Evolutionary conservation across 2,113 vertebrate species (phyloP), one percentile per base, ranked within the genome.

Genomic region (Caloenas nicobarica): DNA sequence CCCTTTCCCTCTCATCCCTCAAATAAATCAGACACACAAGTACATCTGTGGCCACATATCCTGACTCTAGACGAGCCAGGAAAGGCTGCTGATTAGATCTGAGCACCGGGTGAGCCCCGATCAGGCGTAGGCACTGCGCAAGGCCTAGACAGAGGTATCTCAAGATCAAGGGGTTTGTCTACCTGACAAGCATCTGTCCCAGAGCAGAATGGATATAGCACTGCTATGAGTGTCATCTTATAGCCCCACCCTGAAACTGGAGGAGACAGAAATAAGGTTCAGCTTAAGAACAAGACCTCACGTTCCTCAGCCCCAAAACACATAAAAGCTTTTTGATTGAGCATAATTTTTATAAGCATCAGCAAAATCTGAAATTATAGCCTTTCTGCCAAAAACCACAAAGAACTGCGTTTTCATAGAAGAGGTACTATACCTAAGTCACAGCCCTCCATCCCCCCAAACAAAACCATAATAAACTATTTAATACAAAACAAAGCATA

Each of bases 331-430:
- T 95, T 95, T 60, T 81, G 53, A 79, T 10, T 87, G 73, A 95
- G 60, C 38, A 48, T 25, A 54, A 3, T n/a, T 94, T 93, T 81
- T 86, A 93, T 46, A 95, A 79, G 44, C 56, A 83, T n/a, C 79
- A 88, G 51, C 33, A 83, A 91, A 95, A 95, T 66, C 7, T 76
- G 50, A 95, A 94, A 92, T 95, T 65, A 96, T 2, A 94, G 76
- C 58, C 64, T 86, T 96, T 86, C 82, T 74, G 33, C 26, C 29
- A 78, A 86, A 81, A 70, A 91, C 42, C 51, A 68, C 60, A 93
- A 81, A 80, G 51, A 93, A 85, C 70, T 50, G 50, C 85, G 34
- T 78, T 93, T 78, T 74, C 10, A n/a, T 65, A 72, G 42, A 71
- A 80, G 46, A 89, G 77, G n/a, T 61, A 68, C 84, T 81, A 64